phyloP scores from a whole-genome alignment of 2,888 invertebrate genomes.

The Pandemis corylana region DNA sequence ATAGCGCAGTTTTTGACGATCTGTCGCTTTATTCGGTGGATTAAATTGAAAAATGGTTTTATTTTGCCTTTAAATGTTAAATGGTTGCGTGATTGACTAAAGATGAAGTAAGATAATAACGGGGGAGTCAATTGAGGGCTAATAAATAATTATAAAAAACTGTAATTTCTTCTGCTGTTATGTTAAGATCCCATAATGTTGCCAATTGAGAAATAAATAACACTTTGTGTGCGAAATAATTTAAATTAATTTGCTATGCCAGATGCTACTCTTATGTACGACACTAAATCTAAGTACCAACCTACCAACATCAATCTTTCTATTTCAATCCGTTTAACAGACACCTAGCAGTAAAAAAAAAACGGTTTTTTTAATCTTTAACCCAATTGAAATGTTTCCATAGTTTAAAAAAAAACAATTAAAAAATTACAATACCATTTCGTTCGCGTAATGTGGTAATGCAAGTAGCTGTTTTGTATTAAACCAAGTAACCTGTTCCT shows the following conservation, averaged over 20 bases:
- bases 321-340: too few relatives aligned
- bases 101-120: background rate
- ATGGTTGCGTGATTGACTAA: background rate
- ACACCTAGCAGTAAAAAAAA: too few relatives aligned
- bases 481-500: background rate
- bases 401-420: background rate
- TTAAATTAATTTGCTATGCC: too few relatives aligned
- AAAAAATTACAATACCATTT: background rate
- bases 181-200: too few relatives aligned
- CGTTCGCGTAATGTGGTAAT: background rate
- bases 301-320: too few relatives aligned
- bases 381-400: background rate
- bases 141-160: too few relatives aligned
- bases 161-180: too few relatives aligned
- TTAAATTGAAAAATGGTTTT: constrained; percentile 3
- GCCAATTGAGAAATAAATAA: too few relatives aligned
- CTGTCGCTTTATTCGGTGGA: constrained; percentile 56
- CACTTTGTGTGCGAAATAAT: too few relatives aligned
- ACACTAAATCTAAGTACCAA: too few relatives aligned
- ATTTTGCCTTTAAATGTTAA: background rate
- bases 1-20: constrained; percentile 58
- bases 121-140: background rate
- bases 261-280: too few relatives aligned
- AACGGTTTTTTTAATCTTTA: too few relatives aligned
- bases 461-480: background rate